phyloP scores from a whole-genome alignment of 2,888 invertebrate species.

The Coleophora flavipennella region DNA sequence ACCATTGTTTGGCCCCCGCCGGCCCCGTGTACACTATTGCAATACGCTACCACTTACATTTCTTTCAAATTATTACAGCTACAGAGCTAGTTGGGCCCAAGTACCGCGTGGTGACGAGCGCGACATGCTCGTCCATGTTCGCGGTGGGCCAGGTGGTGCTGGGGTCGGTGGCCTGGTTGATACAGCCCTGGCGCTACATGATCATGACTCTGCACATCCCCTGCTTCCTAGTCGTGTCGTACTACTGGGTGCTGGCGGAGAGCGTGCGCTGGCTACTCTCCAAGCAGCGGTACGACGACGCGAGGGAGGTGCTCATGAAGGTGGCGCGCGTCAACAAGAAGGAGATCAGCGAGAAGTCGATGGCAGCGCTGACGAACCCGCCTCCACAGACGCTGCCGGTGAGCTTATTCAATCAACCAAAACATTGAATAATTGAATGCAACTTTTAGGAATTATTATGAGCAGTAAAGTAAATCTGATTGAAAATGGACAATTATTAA shows the following conservation, averaged over 20 bases:
- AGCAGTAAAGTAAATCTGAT: no score
- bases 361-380: constrained; percentile 49
- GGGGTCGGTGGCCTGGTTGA: constrained; percentile 77
- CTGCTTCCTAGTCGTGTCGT: constrained; percentile 75
- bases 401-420: no score
- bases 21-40: no score
- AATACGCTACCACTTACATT: not conserved
- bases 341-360: constrained; percentile 64
- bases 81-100: constrained; percentile 84
- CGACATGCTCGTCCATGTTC: constrained; percentile 78
- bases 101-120: constrained; percentile 79
- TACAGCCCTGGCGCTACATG: constrained; percentile 78
- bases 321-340: constrained; percentile 76
- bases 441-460: no score
- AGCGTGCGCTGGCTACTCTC: constrained; percentile 84
- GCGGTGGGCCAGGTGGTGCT: constrained; percentile 79
- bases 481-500: no score
- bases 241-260: constrained; percentile 77
- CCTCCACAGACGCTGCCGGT: constrained; percentile 25
- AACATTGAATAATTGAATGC: no score
- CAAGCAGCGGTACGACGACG: constrained; percentile 75
- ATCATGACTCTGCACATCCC: constrained; percentile 79
- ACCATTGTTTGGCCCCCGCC: no score
- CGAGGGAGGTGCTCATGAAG: constrained; percentile 70
- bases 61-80: constrained; percentile 48